Base-by-base conservation (phyloP, 2,888 invertebrate genomes). In the Cerastis leucographa region DNA sequence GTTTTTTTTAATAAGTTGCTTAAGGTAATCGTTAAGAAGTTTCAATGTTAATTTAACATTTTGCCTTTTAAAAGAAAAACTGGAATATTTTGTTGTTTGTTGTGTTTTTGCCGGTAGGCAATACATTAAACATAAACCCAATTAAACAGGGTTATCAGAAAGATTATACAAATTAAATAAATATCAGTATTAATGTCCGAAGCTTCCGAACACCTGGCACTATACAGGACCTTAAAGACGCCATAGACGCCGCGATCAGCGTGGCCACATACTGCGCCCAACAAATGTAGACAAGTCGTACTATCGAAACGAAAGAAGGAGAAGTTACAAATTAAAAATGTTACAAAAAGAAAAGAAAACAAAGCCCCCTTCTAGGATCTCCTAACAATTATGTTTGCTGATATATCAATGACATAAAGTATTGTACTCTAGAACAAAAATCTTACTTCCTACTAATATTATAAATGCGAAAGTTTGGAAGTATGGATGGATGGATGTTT, bases 1-100 rank as follows among this genome's bases (percentile, higher is more conserved):
- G 66, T 69, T 83, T 69, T 83, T 69, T 62, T 62, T 62, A 67
- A 64, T 40, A 69, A 51, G 66, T 73, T 64, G 25, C 40, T 42
- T 65, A 62, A 8, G 25, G 44, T 61, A 59, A 68, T 61, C 44
- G 49, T n/a, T 51, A 62, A 35, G 14, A 61, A 51, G 40, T 66
- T 61, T 51, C 25, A 40, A 49, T 44, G 22, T 54, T 29, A 40
- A 78, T n/a, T 14, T 22, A 25, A 29, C 5, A 19, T 25, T 78
- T n/a, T 49, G 25, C 12, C 25, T 65, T 49, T 25, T 19, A 25
- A 42, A 80, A 56, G 19, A 44, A 62, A 66, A 64, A 59, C 29
- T 68, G 25, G 25, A n/a, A 64, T 3, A 22, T 42, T 9, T 25
- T 29, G 8, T 62, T 14, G 29, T 42, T 40, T 56, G 14, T 17